phyloP scores from a whole-genome alignment of 2,888 invertebrate genomes.

The Meiosimyza decipiens region DNA sequence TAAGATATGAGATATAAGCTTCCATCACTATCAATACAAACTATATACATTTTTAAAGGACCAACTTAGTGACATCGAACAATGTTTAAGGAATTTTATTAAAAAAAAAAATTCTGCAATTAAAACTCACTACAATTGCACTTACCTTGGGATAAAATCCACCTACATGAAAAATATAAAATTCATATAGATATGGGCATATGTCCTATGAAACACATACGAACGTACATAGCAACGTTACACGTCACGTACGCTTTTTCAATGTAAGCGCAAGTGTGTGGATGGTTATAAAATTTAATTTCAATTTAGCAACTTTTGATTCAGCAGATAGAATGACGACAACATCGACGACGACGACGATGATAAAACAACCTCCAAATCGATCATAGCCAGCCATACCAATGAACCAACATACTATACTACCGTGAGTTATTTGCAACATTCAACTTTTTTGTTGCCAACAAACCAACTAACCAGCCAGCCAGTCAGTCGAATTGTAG shows the following conservation, averaged over 20 bases:
- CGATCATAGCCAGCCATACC: not conserved
- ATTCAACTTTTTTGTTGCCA: not conserved
- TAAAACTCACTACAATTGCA: too few species aligned
- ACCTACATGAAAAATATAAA: too few species aligned
- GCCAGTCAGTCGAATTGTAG: not conserved
- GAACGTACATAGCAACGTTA: too few species aligned
- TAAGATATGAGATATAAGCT: too few species aligned
- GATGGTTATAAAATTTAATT: conserved; percentile 39
- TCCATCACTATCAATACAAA: too few species aligned
- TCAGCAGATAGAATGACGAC: conserved; percentile 17
- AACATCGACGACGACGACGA: not conserved
- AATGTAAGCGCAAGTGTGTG: conserved; percentile 19
- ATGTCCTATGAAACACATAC: too few species aligned
- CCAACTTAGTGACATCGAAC: too few species aligned
- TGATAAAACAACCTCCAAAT: not conserved
- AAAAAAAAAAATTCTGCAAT: too few species aligned
- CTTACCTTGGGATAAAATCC: too few species aligned
- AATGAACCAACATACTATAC: not conserved
- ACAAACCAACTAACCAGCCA: not conserved
- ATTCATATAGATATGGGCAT: too few species aligned
- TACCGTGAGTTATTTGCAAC: conserved; percentile 25
- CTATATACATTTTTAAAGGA: too few species aligned
- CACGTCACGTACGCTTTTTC: not conserved
- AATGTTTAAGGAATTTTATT: too few species aligned
- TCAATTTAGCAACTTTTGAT: conserved; percentile 41